These are phyloP conservation scores for Lepidurus couesii DNA, from an alignment of 1,140 invertebrate species.

Conservation along the genomic window DNA sequence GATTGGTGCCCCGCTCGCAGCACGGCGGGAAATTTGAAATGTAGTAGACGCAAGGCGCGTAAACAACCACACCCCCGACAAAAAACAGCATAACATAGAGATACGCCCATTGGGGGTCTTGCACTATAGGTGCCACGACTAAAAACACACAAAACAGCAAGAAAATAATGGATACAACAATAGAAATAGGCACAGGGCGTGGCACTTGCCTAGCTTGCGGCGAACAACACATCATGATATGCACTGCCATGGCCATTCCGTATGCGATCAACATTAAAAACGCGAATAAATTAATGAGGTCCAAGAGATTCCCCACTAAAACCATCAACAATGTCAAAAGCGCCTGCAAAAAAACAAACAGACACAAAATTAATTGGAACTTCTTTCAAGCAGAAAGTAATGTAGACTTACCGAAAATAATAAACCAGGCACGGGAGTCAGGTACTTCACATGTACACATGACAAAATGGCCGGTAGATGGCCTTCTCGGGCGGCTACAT, in stretches of 20 bases:
- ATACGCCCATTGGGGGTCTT: constrained; percentile 69
- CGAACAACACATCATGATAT: constrained; percentile 46
- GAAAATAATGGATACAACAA: constrained; percentile 67
- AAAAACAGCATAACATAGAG: constrained; percentile 69
- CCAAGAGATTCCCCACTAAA: too few species aligned
- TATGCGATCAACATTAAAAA: constrained; percentile 54
- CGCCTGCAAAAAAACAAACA: too few species aligned
- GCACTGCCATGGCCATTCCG: constrained; percentile 46
- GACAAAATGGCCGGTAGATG: constrained; percentile 53
- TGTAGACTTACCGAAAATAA: constrained; percentile 53
- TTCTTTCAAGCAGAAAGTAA: background rate
- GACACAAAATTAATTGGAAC: background rate
- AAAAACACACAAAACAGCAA: constrained; percentile 65
- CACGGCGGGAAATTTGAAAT: background rate
- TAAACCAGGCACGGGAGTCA: constrained; percentile 52
- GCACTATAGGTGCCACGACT: constrained; percentile 68
- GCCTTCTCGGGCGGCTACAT: constrained; percentile 52
- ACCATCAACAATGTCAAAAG: too few species aligned
- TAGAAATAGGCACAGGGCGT: constrained; percentile 66
- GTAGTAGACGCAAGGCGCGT: constrained; percentile 70
- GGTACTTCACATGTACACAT: constrained; percentile 49
- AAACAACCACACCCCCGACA: constrained; percentile 61
- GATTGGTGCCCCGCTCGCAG: background rate
- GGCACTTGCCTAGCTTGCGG: constrained; percentile 55
- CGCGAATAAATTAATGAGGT: constrained; percentile 44